Evolutionary conservation across 2,113 vertebrate species (phyloP).

Genomic region (Pachypanchax playfairii): DNA sequence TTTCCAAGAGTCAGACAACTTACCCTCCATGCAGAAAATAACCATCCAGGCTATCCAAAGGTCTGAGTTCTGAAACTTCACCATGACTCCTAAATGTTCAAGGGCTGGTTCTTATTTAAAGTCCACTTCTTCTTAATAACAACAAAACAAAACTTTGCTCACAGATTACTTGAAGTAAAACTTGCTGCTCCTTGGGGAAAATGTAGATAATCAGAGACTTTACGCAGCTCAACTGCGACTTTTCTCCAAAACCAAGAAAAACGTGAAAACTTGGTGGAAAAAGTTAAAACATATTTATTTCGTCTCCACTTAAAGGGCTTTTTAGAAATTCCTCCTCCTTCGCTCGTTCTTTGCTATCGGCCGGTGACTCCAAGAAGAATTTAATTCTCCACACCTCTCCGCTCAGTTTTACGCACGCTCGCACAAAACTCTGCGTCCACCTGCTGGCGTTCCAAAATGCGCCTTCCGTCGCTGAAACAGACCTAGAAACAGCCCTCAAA

Average conservation of each 20-base stretch:
- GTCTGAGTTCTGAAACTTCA: slow-evolving; percentile 82
- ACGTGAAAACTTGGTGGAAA: background rate
- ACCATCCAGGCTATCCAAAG: slow-evolving; percentile 83
- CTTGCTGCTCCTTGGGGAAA: slow-evolving; percentile 33
- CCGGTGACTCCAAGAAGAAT: slow-evolving; percentile 31
- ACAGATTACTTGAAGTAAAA: slow-evolving; percentile 44
- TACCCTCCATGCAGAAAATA: slow-evolving; percentile 80
- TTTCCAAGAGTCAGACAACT: slow-evolving; percentile 44
- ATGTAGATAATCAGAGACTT: slow-evolving; percentile 14
- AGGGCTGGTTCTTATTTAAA: slow-evolving; percentile 28
- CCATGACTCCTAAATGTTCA: slow-evolving; percentile 66
- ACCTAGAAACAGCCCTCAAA: slow-evolving; percentile 26
- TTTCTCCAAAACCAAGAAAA: slow-evolving; percentile 7
- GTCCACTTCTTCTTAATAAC: slow-evolving; percentile 15
- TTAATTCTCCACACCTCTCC: slow-evolving; percentile 18
- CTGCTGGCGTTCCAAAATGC: background rate
- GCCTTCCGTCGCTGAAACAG: slow-evolving; percentile 2
- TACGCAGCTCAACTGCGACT: slow-evolving; percentile 33
- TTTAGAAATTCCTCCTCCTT: slow-evolving; percentile 14
- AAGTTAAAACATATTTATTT: slow-evolving; percentile 24
- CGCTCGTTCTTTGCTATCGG: slow-evolving; percentile 24
- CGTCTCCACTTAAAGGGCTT: slow-evolving; percentile 13
- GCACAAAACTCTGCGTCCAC: slow-evolving; percentile 8
- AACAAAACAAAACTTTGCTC: too few relatives aligned
- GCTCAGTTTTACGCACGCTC: slow-evolving; percentile 29